Evolutionary conservation across 2,113 vertebrate genomes (phyloP).

Genomic region (Urocynchramus pylzowi): DNA sequence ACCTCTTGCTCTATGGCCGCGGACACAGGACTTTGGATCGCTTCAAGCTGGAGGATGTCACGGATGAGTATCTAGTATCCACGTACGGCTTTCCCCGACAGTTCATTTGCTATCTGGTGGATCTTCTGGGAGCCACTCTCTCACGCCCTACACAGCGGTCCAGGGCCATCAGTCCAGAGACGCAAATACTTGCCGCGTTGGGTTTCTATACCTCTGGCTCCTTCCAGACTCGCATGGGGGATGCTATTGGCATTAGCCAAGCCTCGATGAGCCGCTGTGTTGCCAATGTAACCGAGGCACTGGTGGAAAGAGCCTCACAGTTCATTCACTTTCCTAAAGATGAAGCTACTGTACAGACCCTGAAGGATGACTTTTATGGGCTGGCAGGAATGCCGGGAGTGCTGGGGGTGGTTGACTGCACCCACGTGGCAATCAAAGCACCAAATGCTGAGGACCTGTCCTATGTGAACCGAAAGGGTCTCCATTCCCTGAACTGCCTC

Average conservation of each 20-base stretch:
- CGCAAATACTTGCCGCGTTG: constrained; percentile 92
- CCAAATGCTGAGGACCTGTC: constrained; percentile 92
- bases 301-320: constrained; percentile 88
- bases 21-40: constrained; percentile 92
- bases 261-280: constrained; percentile 98
- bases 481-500: constrained; percentile 93
- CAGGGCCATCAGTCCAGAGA: constrained; percentile 93
- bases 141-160: constrained; percentile 90
- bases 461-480: constrained; percentile 90
- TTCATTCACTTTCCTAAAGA: constrained; percentile 85
- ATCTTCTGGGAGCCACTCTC: constrained; percentile 82
- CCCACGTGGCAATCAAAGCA: constrained; percentile 91
- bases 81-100: constrained; percentile 91
- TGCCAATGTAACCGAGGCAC: constrained; percentile 89
- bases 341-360: constrained; percentile 74
- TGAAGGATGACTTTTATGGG: constrained; percentile 86
- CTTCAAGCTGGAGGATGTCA: constrained; percentile 89
- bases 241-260: constrained; percentile 95
- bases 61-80: constrained; percentile 85
- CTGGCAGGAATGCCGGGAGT: constrained; percentile 90
- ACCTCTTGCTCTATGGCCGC: constrained; percentile 91
- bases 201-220: constrained; percentile 97
- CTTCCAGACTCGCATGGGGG: constrained; percentile 95
- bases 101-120: constrained; percentile 92
- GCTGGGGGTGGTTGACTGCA: constrained; percentile 88